These are phyloP conservation scores for Paratilapia polleni DNA, from an alignment of 2,113 vertebrate species.

Conservation along the genomic window DNA sequence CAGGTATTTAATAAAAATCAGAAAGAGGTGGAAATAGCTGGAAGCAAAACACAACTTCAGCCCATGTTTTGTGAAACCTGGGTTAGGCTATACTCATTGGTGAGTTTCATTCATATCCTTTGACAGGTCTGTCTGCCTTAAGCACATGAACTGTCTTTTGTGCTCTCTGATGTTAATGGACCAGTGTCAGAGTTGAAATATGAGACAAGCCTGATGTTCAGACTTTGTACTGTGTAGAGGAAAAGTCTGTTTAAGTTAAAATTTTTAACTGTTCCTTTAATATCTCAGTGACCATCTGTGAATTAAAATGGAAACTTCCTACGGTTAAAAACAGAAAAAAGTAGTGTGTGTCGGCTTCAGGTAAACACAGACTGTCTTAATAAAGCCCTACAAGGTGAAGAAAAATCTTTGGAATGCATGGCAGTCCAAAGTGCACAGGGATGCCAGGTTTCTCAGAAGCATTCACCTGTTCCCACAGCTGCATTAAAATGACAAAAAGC, in stretches of 20 bases:
- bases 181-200: background rate
- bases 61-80: background rate
- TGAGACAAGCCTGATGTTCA: background rate
- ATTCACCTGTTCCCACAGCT: slow-evolving; percentile 48
- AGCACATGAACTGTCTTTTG: background rate
- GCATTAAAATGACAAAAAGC: slow-evolving; percentile 8
- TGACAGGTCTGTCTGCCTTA: background rate
- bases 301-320: background rate
- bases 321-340: background rate
- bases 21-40: background rate
- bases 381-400: background rate
- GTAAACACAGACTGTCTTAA: slow-evolving; percentile 4
- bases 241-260: background rate
- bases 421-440: background rate
- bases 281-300: background rate
- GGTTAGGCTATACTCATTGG: background rate
- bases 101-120: background rate
- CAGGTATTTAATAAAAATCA: background rate
- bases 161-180: background rate
- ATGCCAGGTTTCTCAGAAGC: slow-evolving; percentile 21
- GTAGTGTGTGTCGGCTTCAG: background rate
- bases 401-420: slow-evolving; percentile 40
- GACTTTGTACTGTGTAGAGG: background rate
- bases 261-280: background rate
- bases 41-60: background rate